Conservation (phyloP, 2,888 invertebrate genomes). For the Heteropelma amictum region DNA sequence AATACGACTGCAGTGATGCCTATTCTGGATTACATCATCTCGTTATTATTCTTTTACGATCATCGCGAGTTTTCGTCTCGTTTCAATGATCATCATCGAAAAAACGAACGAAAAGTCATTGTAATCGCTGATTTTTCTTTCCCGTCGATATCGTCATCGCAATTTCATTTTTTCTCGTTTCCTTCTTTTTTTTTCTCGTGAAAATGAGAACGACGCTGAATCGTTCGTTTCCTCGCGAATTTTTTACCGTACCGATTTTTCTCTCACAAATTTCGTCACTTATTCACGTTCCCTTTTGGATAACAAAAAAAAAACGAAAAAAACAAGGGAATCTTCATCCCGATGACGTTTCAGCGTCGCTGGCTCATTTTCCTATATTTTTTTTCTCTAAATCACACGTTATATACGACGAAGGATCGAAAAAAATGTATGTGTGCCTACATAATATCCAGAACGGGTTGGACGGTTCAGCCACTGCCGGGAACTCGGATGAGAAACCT, state of each 20-base stretch:
- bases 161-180: too few relatives aligned
- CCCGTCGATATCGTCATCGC: too few relatives aligned
- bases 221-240: too few relatives aligned
- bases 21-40: conserved; percentile 76
- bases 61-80: conserved; percentile 21
- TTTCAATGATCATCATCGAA: conserved; percentile 9
- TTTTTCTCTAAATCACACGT: conserved; percentile 37
- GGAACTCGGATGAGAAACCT: conserved; percentile 55
- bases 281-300: too few relatives aligned
- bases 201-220: too few relatives aligned
- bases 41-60: conserved; percentile 44
- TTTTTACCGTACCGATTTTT: too few relatives aligned
- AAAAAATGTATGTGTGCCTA: conserved; percentile 60
- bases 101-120: not conserved
- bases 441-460: conserved; percentile 78
- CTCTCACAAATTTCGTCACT: too few relatives aligned
- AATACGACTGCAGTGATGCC: conserved; percentile 79
- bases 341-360: not conserved
- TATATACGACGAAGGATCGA: not conserved
- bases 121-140: too few relatives aligned
- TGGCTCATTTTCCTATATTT: too few relatives aligned
- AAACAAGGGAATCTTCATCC: too few relatives aligned
- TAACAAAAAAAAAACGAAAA: too few relatives aligned
- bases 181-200: too few relatives aligned
- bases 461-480: conserved; percentile 75